Base-by-base conservation (phyloP, 2,797 vertebrate species). In the Phyllotis vaccarum region DNA sequence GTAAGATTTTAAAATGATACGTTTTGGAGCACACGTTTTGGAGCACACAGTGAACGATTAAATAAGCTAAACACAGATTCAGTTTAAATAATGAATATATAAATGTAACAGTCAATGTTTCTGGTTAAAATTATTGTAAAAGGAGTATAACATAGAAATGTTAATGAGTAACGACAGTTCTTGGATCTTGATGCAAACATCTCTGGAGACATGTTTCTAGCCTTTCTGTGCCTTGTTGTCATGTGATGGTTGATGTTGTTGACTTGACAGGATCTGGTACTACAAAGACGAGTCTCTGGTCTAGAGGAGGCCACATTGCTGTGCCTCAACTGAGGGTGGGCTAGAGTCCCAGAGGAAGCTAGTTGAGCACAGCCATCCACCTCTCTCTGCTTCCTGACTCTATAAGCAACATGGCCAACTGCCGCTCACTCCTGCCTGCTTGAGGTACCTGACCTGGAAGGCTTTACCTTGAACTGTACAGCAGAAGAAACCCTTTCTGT, bases 111-210 rank as follows among this genome's bases (percentile, higher is more conserved):
- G 68, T 93, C 49, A 85, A 37, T 58, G 22, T 34, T 54, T 21
- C 1, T n/a, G 70, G 17, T 80, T 43, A 93, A 93, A 89, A 86
- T 76, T 88, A 76, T 90, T 75, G n/a, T 76, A 52, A 40, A 95
- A 34, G 40, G 56, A 76, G 2, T 62, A 74, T 60, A 92, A 27
- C 29, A 80, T 22, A 40, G 62, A 70, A 46, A 54, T 70, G 86
- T 79, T 85, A 46, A 76, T 34, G 40, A 91, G 76, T 70, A 40
- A 29, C n/a, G n/a, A n/a, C 7, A 64, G 49, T 46, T 22, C 83
- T 27, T 72, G 72, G 62, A 93, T 85, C 78, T 40, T 93, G 58
- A 21, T n/a, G 24, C 81, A 72, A 5, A 40, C n/a, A 66, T 62
- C 54, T 34, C 75, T 10, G 91, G 76, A 37, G 13, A 0, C 37